Base-by-base conservation (phyloP, 2,888 invertebrate genomes). In the Acanthosepion pharaonis region DNA sequence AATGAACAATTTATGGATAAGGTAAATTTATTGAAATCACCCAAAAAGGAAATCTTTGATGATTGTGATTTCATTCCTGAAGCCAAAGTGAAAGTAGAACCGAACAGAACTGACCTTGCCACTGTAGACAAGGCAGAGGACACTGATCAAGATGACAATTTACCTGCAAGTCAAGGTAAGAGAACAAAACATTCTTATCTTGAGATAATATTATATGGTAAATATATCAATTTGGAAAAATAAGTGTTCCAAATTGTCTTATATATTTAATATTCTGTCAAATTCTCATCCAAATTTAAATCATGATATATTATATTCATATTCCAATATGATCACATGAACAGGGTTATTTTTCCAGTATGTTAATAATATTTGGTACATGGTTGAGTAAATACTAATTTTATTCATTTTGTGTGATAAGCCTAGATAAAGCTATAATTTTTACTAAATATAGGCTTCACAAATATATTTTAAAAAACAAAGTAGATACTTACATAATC, bases 91-190 rank as follows among this genome's bases (percentile, higher is more conserved):
- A 78, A 78, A 78, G 33, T 78, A 78, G 78, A 78, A 78, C 78
- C 78, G 3, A 59, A 59, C 23, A 25, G 59, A 20, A 5, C 59
- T 59, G 59, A 59, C 59, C 23, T 5, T 78, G n/a, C 78, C 78
- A 78, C 33, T 78, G 4, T 33, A n/a, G 33, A 78, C n/a, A 78
- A 78, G 23, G n/a, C 23, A 78, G 78, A 33, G n/a, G 33, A 15
- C 78, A 33, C 78, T n/a, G 78, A 78, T 78, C 78, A 78, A 78
- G 78, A n/a, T n/a, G 78, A n/a, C 9, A 78, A 78, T 78, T 78
- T 78, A 78, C 78, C 78, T 33, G 78, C 78, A 78, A 78, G 78
- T 78, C 78, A 78, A 78, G 78, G 78, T 78, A 33, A 78, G 78
- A 33, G 33, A 78, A 78, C 78, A 78, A n/a, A n/a, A 78, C 15